A percentile compares a stretch with the other conserved stretches of the same genome.
Conservation (phyloP, 2,113 vertebrate species). For the Ptilorrhoa leucosticta region DNA sequence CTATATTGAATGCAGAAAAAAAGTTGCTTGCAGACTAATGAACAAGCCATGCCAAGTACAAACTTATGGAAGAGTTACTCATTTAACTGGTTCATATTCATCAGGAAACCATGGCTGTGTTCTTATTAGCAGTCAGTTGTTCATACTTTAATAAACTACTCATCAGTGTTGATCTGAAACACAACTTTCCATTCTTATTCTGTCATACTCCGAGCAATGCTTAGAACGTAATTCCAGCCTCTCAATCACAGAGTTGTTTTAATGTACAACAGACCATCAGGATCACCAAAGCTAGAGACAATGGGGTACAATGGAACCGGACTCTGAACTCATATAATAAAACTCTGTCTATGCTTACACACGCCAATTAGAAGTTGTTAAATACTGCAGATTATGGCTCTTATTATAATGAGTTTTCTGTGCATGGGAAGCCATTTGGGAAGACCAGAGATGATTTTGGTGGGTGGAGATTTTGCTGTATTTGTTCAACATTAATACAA, state of each 20-base stretch:
- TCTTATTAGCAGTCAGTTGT: conserved; percentile 13
- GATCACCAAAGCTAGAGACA: not conserved
- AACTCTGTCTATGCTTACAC: not conserved
- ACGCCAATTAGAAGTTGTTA: not conserved
- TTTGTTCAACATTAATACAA: not conserved
- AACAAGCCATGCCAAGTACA: conserved; percentile 17
- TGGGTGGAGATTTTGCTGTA: not conserved
- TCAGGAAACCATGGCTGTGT: not conserved
- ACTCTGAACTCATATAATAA: not conserved
- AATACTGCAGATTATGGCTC: not conserved
- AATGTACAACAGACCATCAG: not conserved
- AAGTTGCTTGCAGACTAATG: conserved; percentile 17
- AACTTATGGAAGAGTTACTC: conserved; percentile 25
- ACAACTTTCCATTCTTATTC: conserved; percentile 23
- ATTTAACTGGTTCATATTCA: conserved; percentile 20
- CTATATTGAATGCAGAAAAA: not conserved
- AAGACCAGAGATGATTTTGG: not conserved
- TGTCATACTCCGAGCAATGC: not conserved
- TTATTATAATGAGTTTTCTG: not conserved
- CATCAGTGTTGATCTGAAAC: conserved; percentile 21
- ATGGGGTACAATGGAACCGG: not conserved
- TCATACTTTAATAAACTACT: conserved; percentile 39
- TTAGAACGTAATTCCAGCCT: not conserved
- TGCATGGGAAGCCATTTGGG: not conserved
- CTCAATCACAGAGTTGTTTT: not conserved